Percentiles rank a stretch among this genome's conserved stretches.
Conservation (phyloP, 2,113 vertebrate species). For the Nycticebus coucang region DNA sequence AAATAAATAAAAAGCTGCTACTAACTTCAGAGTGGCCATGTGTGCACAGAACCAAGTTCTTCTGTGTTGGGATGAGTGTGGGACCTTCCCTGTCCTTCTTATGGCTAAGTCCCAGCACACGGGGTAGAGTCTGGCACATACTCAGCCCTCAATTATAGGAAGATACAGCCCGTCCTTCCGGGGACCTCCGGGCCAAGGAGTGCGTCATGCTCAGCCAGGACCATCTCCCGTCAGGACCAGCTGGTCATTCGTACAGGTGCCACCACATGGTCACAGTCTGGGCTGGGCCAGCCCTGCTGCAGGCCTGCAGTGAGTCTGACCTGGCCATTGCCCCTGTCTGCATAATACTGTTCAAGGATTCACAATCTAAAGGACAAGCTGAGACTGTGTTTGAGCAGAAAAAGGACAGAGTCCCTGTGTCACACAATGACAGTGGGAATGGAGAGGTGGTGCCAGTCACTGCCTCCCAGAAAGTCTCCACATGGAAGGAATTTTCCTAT, state of each 20-base stretch:
- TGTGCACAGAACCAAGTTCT: background rate
- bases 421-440: background rate
- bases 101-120: background rate
- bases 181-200: background rate
- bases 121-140: background rate
- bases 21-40: background rate
- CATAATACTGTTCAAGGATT: background rate
- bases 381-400: background rate
- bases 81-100: background rate
- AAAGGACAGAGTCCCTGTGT: background rate
- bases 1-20: background rate
- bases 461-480: background rate
- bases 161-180: too few species aligned
- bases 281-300: rapidly evolving
- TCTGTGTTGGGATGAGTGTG: background rate
- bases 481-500: background rate
- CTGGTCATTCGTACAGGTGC: background rate
- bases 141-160: background rate
- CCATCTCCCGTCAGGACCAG: background rate
- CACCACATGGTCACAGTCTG: too few species aligned
- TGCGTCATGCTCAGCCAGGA: background rate
- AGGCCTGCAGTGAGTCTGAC: background rate
- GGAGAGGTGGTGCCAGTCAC: background rate
- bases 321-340: rapidly evolving
- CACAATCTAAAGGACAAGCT: background rate